Conservation (phyloP, 53 echinoderm and acorn worm genomes). For the Mesocentrotus franciscanus region DNA sequence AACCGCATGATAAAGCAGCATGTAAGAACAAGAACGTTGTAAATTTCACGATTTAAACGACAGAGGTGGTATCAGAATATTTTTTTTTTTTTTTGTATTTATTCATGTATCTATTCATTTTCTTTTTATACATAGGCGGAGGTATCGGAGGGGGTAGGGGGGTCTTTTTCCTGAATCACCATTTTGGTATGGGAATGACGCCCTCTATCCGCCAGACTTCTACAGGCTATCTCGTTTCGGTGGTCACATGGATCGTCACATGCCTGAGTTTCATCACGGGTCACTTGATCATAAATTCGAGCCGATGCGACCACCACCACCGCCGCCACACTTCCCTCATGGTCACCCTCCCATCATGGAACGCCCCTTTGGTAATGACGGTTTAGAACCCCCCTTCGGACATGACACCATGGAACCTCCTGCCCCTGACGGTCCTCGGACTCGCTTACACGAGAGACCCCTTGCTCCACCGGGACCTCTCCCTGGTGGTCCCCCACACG, state of each 20-base stretch:
- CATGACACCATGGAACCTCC: neutral
- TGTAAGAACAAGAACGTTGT: too few species aligned
- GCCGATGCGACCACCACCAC: neutral
- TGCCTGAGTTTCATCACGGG: slow-evolving; percentile 53
- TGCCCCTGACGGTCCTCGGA: neutral
- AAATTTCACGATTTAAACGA: too few species aligned
- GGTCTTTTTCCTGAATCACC: too few species aligned
- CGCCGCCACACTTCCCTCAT: neutral
- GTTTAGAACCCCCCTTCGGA: slow-evolving; percentile 15
- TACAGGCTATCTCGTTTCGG: slow-evolving; percentile 3
- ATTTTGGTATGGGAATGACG: slow-evolving; percentile 47
- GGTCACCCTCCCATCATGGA: neutral
- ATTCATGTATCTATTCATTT: too few species aligned
- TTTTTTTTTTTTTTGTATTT: too few species aligned
- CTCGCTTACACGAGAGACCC: slow-evolving; percentile 19
- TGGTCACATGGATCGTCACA: slow-evolving; percentile 7
- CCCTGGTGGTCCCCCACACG: neutral
- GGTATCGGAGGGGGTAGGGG: too few species aligned
- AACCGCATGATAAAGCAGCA: too few species aligned
- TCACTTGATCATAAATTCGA: slow-evolving; percentile 5
- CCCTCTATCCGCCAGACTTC: slow-evolving; percentile 47
- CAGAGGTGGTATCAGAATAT: too few species aligned
- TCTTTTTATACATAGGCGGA: too few species aligned
- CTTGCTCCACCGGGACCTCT: slow-evolving; percentile 18
- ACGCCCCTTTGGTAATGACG: slow-evolving; percentile 38